Evolutionary conservation across 2,113 vertebrate species (phyloP).

Genomic region (Empidonax traillii): DNA sequence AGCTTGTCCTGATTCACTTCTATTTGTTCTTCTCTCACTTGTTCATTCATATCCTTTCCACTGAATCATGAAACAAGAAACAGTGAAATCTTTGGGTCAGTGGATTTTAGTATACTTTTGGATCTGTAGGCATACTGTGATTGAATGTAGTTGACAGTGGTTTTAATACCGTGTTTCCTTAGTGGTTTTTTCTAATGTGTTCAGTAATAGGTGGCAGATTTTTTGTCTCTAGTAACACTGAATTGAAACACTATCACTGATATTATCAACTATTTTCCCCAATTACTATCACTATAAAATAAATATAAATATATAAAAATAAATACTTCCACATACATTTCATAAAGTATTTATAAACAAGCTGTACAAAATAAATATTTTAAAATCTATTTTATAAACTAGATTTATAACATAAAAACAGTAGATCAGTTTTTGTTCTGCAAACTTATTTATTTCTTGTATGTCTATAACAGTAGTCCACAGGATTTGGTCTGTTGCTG

Average conservation of each 20-base stretch:
- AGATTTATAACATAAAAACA: not conserved
- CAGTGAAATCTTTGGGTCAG: conserved; percentile 42
- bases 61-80: conserved; percentile 47
- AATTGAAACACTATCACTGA: not conserved
- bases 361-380: not conserved
- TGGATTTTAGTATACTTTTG: not conserved
- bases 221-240: not conserved
- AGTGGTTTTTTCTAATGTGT: not conserved
- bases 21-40: conserved; percentile 52
- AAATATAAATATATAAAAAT: not conserved
- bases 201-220: not conserved
- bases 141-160: not conserved
- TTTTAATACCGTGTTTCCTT: not conserved
- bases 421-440: not conserved
- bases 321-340: not conserved
- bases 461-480: not conserved
- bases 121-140: not conserved
- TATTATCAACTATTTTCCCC: not conserved
- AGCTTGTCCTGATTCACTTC: conserved; percentile 51
- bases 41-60: conserved; percentile 57
- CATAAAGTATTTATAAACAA: not conserved
- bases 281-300: not conserved
- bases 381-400: not conserved
- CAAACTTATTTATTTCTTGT: not conserved
- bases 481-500: not conserved